Percentiles rank a stretch among this genome's conserved stretches.
Evolutionary conservation across 2,797 vertebrate genomes (phyloP).

Genomic region (Falco concolor): DNA sequence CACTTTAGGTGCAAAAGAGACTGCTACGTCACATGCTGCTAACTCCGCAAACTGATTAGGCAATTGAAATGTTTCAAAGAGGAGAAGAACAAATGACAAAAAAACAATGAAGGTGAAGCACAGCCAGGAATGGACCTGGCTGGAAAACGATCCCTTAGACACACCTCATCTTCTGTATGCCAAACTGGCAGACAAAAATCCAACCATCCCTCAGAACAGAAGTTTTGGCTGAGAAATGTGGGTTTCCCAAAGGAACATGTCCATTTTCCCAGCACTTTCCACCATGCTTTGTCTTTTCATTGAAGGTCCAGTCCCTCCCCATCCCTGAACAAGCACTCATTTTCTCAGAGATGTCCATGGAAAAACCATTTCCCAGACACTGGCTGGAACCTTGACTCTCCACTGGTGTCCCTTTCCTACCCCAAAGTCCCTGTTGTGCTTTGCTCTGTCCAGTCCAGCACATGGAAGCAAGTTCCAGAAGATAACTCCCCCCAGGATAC

Average conservation of each 20-base stretch:
- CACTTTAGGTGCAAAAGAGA: neutral
- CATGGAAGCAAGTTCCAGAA: neutral
- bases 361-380: neutral
- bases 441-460: neutral
- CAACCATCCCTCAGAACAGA: neutral
- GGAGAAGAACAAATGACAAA: neutral
- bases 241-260: neutral
- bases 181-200: neutral
- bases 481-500: neutral
- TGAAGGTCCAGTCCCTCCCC: neutral
- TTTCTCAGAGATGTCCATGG: neutral
- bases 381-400: neutral
- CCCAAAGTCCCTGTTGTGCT: neutral
- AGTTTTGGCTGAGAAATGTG: neutral
- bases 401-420: neutral
- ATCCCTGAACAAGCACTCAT: neutral
- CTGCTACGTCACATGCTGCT: neutral
- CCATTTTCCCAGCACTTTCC: neutral
- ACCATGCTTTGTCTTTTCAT: neutral
- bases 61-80: conserved; percentile 4
- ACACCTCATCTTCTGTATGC: neutral
- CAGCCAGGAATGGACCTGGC: neutral
- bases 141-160: neutral
- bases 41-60: neutral
- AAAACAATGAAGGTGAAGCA: conserved; percentile 5